Percentiles rank a stretch among this genome's conserved stretches.
Evolutionary conservation across 2,113 vertebrate species (phyloP).

Genomic region (Psammodynastes pulverulentus): DNA sequence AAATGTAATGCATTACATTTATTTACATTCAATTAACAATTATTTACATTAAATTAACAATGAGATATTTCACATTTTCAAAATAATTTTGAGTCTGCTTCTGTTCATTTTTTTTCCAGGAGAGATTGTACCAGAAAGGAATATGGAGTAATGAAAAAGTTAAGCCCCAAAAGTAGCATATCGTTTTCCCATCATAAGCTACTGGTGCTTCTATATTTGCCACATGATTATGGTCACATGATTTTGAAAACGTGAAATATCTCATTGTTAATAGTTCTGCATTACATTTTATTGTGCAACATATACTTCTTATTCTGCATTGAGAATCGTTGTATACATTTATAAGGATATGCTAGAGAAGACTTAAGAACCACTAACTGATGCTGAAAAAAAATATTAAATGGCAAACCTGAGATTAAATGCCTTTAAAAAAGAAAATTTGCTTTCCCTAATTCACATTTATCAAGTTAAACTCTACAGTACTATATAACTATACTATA

Average conservation of each 20-base stretch:
- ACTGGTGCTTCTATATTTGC: neutral
- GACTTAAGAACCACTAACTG: too few species aligned
- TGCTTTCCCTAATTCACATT: neutral
- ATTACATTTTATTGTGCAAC: too few species aligned
- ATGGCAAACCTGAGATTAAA: neutral
- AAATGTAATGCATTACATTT: neutral
- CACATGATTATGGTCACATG: neutral
- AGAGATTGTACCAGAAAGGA: neutral
- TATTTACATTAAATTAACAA: too few species aligned
- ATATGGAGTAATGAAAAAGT: neutral
- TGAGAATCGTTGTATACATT: too few species aligned
- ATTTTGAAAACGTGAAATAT: too few species aligned
- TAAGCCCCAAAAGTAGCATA: neutral
- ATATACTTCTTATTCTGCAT: too few species aligned
- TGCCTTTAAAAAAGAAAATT: neutral
- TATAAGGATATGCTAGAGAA: too few species aligned
- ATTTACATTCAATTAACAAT: too few species aligned
- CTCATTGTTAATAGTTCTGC: too few species aligned
- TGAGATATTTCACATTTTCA: neutral
- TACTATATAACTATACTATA: neutral
- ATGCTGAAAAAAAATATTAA: too few species aligned
- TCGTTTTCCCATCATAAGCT: neutral
- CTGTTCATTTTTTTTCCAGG: neutral
- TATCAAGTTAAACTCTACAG: neutral
- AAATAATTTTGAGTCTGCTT: neutral